Evolutionary conservation across 2,888 invertebrate genomes (phyloP).

Genomic region (Pseudeuparius sepicola): DNA sequence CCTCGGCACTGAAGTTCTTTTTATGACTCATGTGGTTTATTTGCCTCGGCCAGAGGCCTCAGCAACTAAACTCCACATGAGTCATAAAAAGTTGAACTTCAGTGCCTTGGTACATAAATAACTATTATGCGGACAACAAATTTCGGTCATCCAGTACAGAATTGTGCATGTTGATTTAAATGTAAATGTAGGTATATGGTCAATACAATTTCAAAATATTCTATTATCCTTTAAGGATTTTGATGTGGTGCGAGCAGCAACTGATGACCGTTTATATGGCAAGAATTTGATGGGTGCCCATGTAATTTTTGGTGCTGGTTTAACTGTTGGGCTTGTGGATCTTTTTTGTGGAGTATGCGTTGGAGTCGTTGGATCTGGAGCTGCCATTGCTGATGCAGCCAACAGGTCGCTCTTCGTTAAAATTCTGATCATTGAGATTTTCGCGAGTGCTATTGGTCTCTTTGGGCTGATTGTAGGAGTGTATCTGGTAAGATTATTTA

Average conservation of each 20-base stretch:
- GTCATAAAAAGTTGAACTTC: too few species aligned
- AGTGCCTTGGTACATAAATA: too few species aligned
- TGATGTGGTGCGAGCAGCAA: conserved; percentile 16
- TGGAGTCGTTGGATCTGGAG: conserved; percentile 95
- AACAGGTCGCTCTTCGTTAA: conserved; percentile 96
- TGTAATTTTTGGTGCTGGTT: conserved; percentile 89
- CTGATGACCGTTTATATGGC: conserved; percentile 24
- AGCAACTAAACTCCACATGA: too few species aligned
- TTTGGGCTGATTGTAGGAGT: conserved; percentile 98
- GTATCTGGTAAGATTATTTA: conserved; percentile 39
- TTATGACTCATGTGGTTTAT: too few species aligned
- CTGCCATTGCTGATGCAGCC: conserved; percentile 97
- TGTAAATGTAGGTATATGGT: too few species aligned
- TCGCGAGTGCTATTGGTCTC: conserved; percentile 96
- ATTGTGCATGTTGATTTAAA: too few species aligned
- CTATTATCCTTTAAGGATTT: conserved; percentile 23
- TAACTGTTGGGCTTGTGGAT: conserved; percentile 92
- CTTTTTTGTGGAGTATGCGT: conserved; percentile 92
- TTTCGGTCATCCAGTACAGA: too few species aligned
- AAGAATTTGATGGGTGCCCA: conserved; percentile 77
- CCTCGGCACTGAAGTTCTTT: too few species aligned
- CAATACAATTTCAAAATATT: neutral
- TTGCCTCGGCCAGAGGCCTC: too few species aligned
- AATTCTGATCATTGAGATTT: conserved; percentile 97
- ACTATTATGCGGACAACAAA: too few species aligned